Base-by-base conservation (phyloP, 2,888 invertebrate genomes). In the Plagodis pulveraria region DNA sequence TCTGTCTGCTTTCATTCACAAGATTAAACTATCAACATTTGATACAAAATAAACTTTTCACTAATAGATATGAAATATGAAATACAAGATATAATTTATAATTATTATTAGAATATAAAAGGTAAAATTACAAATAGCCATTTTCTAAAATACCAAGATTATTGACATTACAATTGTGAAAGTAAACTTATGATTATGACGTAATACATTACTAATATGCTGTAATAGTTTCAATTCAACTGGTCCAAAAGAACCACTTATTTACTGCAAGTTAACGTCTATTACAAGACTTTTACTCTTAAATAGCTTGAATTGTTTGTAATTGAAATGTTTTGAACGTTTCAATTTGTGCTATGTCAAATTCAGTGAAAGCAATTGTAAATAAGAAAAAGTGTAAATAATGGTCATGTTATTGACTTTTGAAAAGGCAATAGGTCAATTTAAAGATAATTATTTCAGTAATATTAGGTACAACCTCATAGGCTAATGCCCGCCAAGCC, bases 281-380 rank as follows among this genome's bases (percentile, higher is more conserved):
- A 53, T 10, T 43, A 38, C 22, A 22, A 22, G 22, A 63, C 64
- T 62, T 58, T 67, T 64, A 56, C 55, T 50, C 12, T 6, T 50
- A 48, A 55, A 54, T 56, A 43, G 42, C 33, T 50, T 50, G 45
- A 45, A 54, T 65, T 59, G 47, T 52, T 45, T 45, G n/a, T 52
- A 66, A 63, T 63, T 57, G 58, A 58, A 64, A 64, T 64, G 45
- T 60, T 65, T 52, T 42, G 50, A 63, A 57, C 7, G 60, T 58
- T 62, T 51, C 59, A 50, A 45, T 60, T 62, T 40, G 50, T 57
- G 48, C 66, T 62, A 46, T 53, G 58, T 50, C 68, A 32, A 66
- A 64, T 68, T 58, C 43, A 57, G 63, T 57, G 66, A 68, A 68
- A 64, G 66, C 55, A 53, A 46, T 34, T 6, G 41, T 42, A 54